phyloP scores from a whole-genome alignment of 1,140 invertebrate species.

The Brachionus angularis region DNA sequence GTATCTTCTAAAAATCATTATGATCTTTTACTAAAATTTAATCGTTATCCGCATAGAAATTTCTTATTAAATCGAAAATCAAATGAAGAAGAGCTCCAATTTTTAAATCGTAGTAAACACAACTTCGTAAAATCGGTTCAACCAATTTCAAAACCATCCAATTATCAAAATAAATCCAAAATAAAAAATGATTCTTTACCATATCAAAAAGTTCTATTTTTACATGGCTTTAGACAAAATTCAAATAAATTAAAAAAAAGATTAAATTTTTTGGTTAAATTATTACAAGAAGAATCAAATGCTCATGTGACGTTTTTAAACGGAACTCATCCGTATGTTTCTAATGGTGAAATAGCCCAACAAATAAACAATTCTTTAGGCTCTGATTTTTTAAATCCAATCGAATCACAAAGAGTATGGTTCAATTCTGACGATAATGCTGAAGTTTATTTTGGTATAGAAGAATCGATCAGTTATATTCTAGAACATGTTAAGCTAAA shows the following conservation, averaged over 20 bases:
- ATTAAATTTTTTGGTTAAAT: neutral
- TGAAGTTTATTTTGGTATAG: constrained; percentile 4
- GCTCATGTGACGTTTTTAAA: neutral
- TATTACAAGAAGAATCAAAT: neutral
- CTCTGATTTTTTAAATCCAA: neutral
- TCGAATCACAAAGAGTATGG: constrained; percentile 31
- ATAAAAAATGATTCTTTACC: neutral
- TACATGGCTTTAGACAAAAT: constrained; percentile 33
- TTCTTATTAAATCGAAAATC: neutral
- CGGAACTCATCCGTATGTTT: constrained; percentile 19
- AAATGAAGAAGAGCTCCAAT: neutral
- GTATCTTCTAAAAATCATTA: neutral
- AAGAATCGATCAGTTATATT: constrained; percentile 5
- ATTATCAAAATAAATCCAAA: neutral
- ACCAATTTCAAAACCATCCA: neutral
- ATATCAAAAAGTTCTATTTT: constrained; percentile 21
- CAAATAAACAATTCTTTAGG: neutral
- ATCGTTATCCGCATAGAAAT: neutral
- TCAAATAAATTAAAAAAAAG: constrained; percentile 37
- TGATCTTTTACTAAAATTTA: neutral
- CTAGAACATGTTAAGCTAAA: neutral
- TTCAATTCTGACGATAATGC: neutral
- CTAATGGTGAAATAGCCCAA: neutral
- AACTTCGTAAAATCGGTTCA: neutral
- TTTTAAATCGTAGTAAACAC: neutral